Conservation (phyloP, 2,888 invertebrate species). For the Alloscopus bannaensis region DNA sequence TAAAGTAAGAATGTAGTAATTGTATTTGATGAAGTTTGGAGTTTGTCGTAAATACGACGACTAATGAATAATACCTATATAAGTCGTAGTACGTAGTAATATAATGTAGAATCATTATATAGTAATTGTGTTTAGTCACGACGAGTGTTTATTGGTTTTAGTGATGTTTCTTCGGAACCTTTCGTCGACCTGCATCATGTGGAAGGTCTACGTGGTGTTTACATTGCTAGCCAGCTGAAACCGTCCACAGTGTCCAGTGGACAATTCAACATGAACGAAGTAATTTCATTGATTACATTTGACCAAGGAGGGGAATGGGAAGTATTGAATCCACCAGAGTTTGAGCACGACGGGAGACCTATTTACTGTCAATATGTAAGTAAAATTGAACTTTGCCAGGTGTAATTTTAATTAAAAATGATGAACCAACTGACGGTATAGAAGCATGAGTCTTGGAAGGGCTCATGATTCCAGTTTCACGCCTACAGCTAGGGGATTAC, state of each 20-base stretch:
- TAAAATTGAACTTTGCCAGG: conserved; percentile 10
- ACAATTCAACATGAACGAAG: conserved; percentile 81
- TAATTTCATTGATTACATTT: conserved; percentile 87
- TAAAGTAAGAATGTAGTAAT: conserved; percentile 80
- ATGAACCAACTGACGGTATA: conserved; percentile 42
- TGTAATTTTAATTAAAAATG: conserved; percentile 33
- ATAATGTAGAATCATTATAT: not conserved
- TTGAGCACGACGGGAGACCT: conserved; percentile 82
- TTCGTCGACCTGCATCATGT: conserved; percentile 93
- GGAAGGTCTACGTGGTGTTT: conserved; percentile 90
- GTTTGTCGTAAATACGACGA: not conserved
- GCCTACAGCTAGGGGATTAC: conserved; percentile 71
- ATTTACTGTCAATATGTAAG: conserved; percentile 80
- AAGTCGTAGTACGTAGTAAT: too few relatives aligned
- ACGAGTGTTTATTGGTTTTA: conserved; percentile 74
- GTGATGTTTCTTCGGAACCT: conserved; percentile 86
- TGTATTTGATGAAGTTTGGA: not conserved
- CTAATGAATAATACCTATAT: not conserved
- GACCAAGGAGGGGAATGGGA: conserved; percentile 92
- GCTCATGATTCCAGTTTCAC: conserved; percentile 71
- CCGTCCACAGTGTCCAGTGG: conserved; percentile 73
- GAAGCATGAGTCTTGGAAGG: conserved; percentile 45
- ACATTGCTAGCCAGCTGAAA: conserved; percentile 88
- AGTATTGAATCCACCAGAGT: conserved; percentile 83
- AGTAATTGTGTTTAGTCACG: conserved; percentile 11